Conservation (phyloP, 2,113 vertebrate genomes). For the Nyctibius bracteatus region DNA sequence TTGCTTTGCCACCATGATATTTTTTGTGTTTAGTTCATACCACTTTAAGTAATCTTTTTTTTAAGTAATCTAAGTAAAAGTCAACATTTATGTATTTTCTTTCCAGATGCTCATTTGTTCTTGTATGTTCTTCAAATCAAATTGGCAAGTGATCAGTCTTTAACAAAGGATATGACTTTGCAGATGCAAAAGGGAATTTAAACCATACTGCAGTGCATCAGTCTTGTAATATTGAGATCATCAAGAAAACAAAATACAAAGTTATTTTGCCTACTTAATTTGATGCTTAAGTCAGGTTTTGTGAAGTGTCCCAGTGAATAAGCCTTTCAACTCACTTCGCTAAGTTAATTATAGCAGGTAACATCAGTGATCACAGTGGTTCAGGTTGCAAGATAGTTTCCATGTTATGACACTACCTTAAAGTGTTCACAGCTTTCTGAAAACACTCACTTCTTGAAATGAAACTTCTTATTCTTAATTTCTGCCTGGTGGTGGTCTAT, state of each 20-base stretch:
- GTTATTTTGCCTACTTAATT: not conserved
- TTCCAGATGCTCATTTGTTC: not conserved
- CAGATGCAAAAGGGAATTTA: not conserved
- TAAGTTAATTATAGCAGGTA: conserved; percentile 9
- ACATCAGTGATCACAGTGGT: not conserved
- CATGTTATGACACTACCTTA: not conserved
- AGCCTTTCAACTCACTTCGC: not conserved
- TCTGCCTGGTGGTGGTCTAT: not conserved
- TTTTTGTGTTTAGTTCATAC: not conserved
- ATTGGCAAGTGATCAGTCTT: not conserved
- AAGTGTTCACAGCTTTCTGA: not conserved
- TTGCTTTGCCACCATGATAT: not conserved
- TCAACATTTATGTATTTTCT: not conserved
- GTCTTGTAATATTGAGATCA: not conserved
- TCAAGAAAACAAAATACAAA: not conserved
- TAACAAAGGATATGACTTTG: not conserved
- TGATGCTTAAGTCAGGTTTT: not conserved
- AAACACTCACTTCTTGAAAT: conserved; percentile 20
- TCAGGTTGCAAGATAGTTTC: conserved; percentile 11
- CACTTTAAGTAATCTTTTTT: not conserved
- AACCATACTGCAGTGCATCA: not conserved
- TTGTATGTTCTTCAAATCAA: not conserved
- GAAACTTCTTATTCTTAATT: not conserved
- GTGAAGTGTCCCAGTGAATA: not conserved
- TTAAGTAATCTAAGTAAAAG: not conserved